phyloP scores from a whole-genome alignment of 2,113 vertebrate species.

The Sylvietta virens region DNA sequence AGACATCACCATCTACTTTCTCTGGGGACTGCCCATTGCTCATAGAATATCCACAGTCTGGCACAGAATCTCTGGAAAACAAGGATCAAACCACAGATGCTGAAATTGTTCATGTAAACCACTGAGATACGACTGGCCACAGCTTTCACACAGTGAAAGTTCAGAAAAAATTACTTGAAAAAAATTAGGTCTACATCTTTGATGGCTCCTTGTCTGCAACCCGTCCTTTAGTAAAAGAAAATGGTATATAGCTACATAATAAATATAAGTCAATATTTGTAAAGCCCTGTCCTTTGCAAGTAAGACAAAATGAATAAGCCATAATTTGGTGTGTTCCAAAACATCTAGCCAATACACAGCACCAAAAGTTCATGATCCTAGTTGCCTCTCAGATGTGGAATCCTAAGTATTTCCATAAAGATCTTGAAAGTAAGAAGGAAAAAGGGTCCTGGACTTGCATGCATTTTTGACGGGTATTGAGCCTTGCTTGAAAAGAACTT shows the following conservation, averaged over 20 bases:
- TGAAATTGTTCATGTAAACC: neutral
- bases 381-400: neutral
- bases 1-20: neutral
- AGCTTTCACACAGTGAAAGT: neutral
- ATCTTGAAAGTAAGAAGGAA: neutral
- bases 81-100: neutral
- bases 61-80: neutral
- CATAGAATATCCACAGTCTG: neutral
- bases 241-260: neutral
- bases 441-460: neutral
- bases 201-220: neutral
- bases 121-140: neutral
- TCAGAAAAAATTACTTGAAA: neutral
- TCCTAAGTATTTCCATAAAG: neutral
- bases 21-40: too few species aligned
- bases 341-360: neutral
- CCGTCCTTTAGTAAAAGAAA: neutral
- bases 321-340: neutral
- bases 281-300: neutral
- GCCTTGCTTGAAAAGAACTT: neutral
- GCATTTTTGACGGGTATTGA: neutral
- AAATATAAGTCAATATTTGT: neutral
- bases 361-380: rapidly evolving
- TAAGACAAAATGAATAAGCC: neutral
- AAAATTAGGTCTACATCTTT: neutral